Percentiles rank a stretch among this genome's conserved stretches.
Evolutionary conservation across 2,113 vertebrate species (phyloP).

Genomic region (Caloenas nicobarica): DNA sequence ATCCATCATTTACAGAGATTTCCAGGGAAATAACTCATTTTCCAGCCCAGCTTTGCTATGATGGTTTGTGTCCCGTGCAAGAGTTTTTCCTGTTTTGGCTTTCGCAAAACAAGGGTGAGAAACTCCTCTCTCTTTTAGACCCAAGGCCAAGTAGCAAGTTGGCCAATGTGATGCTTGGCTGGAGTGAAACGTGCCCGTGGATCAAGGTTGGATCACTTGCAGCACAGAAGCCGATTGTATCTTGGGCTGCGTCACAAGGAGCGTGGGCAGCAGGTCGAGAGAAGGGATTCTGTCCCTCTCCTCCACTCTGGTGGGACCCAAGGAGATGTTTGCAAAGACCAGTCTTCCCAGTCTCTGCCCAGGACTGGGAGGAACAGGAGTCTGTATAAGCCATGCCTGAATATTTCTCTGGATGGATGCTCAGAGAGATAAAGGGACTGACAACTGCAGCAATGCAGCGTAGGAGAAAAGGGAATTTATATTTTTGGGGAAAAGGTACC

Average conservation of each 20-base stretch:
- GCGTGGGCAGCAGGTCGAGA: too few relatives aligned
- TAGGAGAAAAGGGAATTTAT: not conserved
- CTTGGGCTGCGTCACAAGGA: too few relatives aligned
- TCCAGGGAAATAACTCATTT: not conserved
- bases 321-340: not conserved
- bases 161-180: not conserved
- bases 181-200: not conserved
- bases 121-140: not conserved
- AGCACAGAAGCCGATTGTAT: not conserved
- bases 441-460: accelerated
- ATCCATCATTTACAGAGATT: not conserved
- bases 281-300: too few relatives aligned
- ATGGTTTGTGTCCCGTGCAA: not conserved
- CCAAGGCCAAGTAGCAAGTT: accelerated
- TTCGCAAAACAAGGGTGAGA: not conserved
- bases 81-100: not conserved
- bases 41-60: not conserved
- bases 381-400: not conserved
- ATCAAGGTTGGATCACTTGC: not conserved
- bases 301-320: too few relatives aligned
- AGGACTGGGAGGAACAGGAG: not conserved
- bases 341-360: not conserved
- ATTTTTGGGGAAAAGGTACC: accelerated
- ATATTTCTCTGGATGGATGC: not conserved
- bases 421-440: not conserved